Conservation (phyloP, 35 echinoderm and acorn worm species). For the Lytechinus variegatus region DNA sequence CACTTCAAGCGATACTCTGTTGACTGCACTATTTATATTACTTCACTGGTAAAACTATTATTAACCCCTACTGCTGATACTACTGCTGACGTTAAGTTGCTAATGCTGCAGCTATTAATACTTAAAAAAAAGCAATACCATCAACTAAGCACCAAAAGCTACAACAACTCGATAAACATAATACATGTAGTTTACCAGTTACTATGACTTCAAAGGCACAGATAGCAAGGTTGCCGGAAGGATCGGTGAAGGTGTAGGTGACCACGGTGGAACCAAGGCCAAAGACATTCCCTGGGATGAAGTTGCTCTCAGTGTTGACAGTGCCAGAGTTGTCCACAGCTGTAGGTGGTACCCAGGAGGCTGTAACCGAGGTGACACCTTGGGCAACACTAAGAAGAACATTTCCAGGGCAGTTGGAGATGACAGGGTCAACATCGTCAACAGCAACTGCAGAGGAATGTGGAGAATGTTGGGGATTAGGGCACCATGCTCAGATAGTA, state of each 20-base stretch:
- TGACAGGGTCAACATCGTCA: conserved; percentile 53
- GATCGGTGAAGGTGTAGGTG: conserved; percentile 65
- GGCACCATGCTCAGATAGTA: not conserved
- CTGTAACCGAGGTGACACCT: conserved; percentile 30
- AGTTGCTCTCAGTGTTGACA: conserved; percentile 16
- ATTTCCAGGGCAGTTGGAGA: conserved; percentile 59
- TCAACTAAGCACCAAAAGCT: too few species aligned
- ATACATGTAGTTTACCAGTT: not conserved
- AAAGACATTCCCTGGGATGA: conserved; percentile 49
- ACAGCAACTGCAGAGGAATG: conserved; percentile 37
- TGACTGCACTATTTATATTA: too few species aligned
- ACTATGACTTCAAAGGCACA: conserved; percentile 70
- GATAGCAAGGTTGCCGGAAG: conserved; percentile 45
- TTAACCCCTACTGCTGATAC: too few species aligned
- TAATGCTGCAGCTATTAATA: too few species aligned
- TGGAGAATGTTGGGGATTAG: not conserved
- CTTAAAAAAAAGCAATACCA: too few species aligned
- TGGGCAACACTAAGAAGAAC: not conserved
- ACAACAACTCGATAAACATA: not conserved
- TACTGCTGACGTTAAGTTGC: too few species aligned
- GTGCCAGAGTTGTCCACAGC: conserved; percentile 64
- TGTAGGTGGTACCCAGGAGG: conserved; percentile 64
- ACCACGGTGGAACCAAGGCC: conserved; percentile 54
- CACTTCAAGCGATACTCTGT: too few species aligned
- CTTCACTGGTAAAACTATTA: too few species aligned